Conservation (phyloP, 1,140 invertebrate genomes). For the Pissodes strobi region DNA sequence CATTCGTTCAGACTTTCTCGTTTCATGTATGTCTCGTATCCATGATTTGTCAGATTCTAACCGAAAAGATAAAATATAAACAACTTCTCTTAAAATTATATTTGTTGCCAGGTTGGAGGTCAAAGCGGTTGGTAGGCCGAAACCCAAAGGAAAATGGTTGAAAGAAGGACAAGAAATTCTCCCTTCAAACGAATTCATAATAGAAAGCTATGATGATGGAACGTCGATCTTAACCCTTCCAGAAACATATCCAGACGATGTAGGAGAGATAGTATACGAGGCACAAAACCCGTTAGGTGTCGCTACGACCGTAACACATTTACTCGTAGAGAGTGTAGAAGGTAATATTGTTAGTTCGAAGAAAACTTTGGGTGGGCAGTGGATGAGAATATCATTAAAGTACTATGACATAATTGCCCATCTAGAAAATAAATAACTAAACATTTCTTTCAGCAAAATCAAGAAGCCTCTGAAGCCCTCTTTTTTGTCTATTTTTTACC, state of each 20-base stretch:
- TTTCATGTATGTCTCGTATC: no score
- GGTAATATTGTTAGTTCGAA: constrained; percentile 45
- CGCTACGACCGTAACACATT: constrained; percentile 74
- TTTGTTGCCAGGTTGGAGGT: constrained; percentile 71
- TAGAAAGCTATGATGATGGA: constrained; percentile 84
- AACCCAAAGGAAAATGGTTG: constrained; percentile 79
- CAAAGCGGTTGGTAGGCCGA: constrained; percentile 79
- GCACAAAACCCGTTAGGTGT: constrained; percentile 82
- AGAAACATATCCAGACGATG: constrained; percentile 83
- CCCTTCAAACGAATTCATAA: constrained; percentile 79
- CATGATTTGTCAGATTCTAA: no score
- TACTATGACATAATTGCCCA: no score
- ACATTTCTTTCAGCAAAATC: no score
- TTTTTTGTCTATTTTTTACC: constrained; percentile 21
- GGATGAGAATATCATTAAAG: neutral
- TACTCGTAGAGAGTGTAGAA: constrained; percentile 67
- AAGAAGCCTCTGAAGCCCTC: constrained; percentile 9
- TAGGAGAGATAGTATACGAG: constrained; percentile 84
- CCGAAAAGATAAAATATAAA: no score
- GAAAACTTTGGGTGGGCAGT: neutral
- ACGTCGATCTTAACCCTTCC: constrained; percentile 82
- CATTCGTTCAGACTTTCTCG: no score
- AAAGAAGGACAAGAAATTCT: constrained; percentile 78
- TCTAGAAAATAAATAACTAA: no score
- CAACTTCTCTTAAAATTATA: no score